Percentiles rank a stretch among this genome's conserved stretches.
phyloP scores from a whole-genome alignment of 2,797 vertebrate species.

The Allobates femoralis region DNA sequence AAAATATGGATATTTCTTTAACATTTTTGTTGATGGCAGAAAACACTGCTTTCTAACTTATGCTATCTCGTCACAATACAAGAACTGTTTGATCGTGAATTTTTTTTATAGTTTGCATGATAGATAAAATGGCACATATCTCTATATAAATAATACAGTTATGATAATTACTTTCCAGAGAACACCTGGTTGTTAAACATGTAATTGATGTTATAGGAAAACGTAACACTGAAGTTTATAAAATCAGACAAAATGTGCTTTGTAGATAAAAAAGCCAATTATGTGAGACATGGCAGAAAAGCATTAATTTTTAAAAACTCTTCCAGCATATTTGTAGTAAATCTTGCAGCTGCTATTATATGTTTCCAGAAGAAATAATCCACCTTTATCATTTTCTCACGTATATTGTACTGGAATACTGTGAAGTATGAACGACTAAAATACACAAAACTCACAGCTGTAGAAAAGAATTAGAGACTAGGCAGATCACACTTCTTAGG shows the following conservation, averaged over 20 bases:
- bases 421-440: background rate
- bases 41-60: background rate
- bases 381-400: conserved; percentile 18
- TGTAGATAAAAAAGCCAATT: conserved; percentile 80
- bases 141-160: conserved; percentile 68
- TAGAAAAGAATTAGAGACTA: background rate
- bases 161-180: conserved; percentile 72
- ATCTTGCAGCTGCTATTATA: conserved; percentile 69
- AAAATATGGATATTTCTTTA: background rate
- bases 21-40: background rate
- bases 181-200: conserved; percentile 74
- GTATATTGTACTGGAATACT: background rate
- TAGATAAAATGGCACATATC: conserved; percentile 2
- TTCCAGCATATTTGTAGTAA: conserved; percentile 74
- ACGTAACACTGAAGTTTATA: conserved; percentile 73
- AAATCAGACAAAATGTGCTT: conserved; percentile 77
- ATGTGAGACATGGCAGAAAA: conserved; percentile 72
- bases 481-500: background rate
- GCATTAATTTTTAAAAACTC: conserved; percentile 79
- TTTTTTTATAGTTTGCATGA: conserved; percentile 20
- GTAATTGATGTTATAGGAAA: conserved; percentile 76
- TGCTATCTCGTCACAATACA: background rate
- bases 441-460: background rate
- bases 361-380: conserved; percentile 34
- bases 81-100: conserved; percentile 21